Conservation (phyloP, 2,888 invertebrate species). For the Pammene aurita region DNA sequence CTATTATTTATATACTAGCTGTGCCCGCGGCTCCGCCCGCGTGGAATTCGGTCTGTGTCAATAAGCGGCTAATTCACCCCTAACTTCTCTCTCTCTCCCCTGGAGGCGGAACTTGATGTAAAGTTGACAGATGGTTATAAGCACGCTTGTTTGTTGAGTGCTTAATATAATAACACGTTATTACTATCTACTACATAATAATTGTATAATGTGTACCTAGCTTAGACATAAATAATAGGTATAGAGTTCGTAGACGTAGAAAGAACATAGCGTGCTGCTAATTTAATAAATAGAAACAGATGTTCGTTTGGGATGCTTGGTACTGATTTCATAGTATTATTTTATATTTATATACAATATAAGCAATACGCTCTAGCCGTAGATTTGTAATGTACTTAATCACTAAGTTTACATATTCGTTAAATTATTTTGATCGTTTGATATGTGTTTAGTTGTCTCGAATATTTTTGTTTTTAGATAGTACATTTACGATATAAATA, state of each 20-base stretch:
- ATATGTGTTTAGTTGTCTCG: conserved; percentile 16
- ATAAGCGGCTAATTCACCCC: too few species aligned
- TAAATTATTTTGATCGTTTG: not conserved
- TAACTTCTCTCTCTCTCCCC: too few species aligned
- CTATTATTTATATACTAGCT: too few species aligned
- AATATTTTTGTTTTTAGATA: conserved; percentile 26
- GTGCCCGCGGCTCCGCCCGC: too few species aligned
- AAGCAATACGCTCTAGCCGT: conserved; percentile 33
- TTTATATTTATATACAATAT: conserved; percentile 27
- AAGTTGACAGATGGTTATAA: too few species aligned
- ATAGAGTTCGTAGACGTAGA: not conserved
- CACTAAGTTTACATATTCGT: conserved; percentile 20
- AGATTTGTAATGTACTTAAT: conserved; percentile 25
- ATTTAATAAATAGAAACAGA: not conserved
- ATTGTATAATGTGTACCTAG: not conserved
- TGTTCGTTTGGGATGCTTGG: conserved; percentile 9
- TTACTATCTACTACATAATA: not conserved
- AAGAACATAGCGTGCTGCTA: conserved; percentile 6
- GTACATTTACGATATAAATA: conserved; percentile 6
- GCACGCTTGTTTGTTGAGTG: conserved; percentile 2
- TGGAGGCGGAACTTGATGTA: too few species aligned
- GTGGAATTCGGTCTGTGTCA: too few species aligned
- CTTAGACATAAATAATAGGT: not conserved
- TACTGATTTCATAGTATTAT: conserved; percentile 36
- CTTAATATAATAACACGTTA: not conserved